phyloP scores from a whole-genome alignment of 2,113 vertebrate genomes.

The Forbesichthys agassizii region DNA sequence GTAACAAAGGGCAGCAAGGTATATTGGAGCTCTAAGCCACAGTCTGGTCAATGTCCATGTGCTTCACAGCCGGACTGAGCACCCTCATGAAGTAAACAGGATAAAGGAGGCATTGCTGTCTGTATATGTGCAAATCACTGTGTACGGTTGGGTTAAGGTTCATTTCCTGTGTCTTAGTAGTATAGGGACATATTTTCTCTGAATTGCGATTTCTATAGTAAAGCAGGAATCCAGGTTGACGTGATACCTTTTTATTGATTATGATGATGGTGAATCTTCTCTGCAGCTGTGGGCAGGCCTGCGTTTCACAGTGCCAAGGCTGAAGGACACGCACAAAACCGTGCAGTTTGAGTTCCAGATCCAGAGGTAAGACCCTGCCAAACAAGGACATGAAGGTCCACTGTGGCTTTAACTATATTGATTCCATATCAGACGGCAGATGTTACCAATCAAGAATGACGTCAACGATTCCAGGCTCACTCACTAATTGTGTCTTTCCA shows the following conservation, averaged over 20 bases:
- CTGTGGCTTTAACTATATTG: neutral
- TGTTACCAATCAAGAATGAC: too few relatives aligned
- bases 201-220: neutral
- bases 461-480: too few relatives aligned
- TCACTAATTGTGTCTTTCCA: constrained; percentile 21
- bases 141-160: neutral
- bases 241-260: neutral
- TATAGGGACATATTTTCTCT: neutral
- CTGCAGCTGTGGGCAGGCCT: constrained; percentile 86
- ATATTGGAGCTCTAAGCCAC: neutral
- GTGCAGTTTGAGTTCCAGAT: constrained; percentile 92
- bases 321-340: constrained; percentile 80
- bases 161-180: neutral
- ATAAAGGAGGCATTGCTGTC: neutral
- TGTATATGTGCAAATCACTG: neutral
- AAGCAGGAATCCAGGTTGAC: neutral
- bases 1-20: constrained; percentile 7
- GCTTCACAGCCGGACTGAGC: constrained; percentile 12
- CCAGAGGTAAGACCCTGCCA: constrained; percentile 76
- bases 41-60: constrained; percentile 22
- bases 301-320: constrained; percentile 85
- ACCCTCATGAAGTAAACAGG: neutral
- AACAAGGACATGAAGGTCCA: neutral
- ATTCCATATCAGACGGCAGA: neutral
- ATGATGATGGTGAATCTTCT: constrained; percentile 21